phyloP scores from a whole-genome alignment of 2,113 vertebrate genomes.

The Theristicus caerulescens region DNA sequence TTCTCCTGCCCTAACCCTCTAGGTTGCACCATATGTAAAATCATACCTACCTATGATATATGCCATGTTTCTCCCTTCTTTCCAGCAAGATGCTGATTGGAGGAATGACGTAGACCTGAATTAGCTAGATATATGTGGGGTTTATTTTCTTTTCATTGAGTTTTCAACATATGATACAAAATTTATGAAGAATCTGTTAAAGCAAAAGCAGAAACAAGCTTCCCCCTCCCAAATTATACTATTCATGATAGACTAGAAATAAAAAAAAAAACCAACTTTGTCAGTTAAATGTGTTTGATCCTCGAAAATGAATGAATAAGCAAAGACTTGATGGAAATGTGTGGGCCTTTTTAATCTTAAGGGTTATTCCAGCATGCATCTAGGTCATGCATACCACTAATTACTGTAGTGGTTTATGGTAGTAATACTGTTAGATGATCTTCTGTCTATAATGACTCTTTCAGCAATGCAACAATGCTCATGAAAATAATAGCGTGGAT shows the following conservation, averaged over 20 bases:
- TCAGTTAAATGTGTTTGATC: not conserved
- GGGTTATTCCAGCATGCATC: not conserved
- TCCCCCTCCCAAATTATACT: slow-evolving; percentile 38
- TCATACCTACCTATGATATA: slow-evolving; percentile 73
- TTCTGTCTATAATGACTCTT: not conserved
- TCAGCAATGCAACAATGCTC: not conserved
- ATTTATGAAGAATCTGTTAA: slow-evolving; percentile 57
- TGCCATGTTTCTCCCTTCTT: slow-evolving; percentile 74
- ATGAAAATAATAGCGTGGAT: not conserved
- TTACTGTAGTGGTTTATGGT: not conserved
- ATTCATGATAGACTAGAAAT: not conserved
- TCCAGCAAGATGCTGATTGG: slow-evolving; percentile 74
- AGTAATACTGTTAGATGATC: not conserved
- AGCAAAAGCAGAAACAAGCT: slow-evolving; percentile 62
- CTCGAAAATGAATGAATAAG: not conserved
- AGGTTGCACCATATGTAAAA: slow-evolving; percentile 53
- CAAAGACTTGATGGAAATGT: slow-evolving; percentile 2
- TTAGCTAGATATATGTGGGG: slow-evolving; percentile 66
- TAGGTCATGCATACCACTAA: not conserved
- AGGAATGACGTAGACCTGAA: slow-evolving; percentile 71
- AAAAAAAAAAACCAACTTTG: not conserved
- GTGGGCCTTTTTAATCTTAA: not conserved
- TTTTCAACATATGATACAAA: slow-evolving; percentile 54
- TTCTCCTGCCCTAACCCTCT: slow-evolving; percentile 29
- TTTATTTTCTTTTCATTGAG: slow-evolving; percentile 57